Base-by-base conservation (phyloP, 2,113 vertebrate species). In the Petromus typicus region DNA sequence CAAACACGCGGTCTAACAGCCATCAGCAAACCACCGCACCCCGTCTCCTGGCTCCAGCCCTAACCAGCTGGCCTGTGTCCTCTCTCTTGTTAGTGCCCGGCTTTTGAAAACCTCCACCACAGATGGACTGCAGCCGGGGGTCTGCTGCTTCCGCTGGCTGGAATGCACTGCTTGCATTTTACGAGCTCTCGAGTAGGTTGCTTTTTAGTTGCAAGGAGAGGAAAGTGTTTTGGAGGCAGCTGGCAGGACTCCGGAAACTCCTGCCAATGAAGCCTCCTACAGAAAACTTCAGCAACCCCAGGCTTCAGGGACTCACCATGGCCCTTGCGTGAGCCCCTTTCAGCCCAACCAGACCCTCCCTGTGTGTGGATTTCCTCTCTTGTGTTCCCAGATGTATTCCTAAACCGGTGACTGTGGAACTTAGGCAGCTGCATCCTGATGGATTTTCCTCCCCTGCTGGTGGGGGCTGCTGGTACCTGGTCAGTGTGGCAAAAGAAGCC, bases 311-410 rank as follows among this genome's bases (percentile, higher is more conserved):
- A 54, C 13, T 56, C 6, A 0, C 0, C 48, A 20, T 25, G 37
- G 43, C 51, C 73, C 61, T 71, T 84, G 40, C 56, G 64, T 61
- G 69, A 91, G 69, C 34, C 34, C 91, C 71, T 57, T 30, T 78
- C 56, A 82, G 78, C 51, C 40, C 45, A 16, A 13, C 20, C 10
- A 37, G n/a, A 10, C 48, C 48, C 48, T 37, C 30, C 37, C 40
- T 32, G 32, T 37, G 5, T 43, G 93, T 91, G 81, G 6, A 25
- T 97, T 83, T 91, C 80, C 40, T 67, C 84, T 94, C 54, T 95
- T 12, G 51, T 48, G 12, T 23, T 95, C 20, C 66, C 37, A 0
- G 69, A 61, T 66, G 57, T 6, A 57, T 66, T 82, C 45, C 67
- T 69, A 64, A 81, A 79, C 57, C 25, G 4, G 48, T 3, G 56